Percentiles rank a stretch among this genome's conserved stretches.
Conservation (phyloP, 2,113 vertebrate species). For the Phrynocephalus versicolor region DNA sequence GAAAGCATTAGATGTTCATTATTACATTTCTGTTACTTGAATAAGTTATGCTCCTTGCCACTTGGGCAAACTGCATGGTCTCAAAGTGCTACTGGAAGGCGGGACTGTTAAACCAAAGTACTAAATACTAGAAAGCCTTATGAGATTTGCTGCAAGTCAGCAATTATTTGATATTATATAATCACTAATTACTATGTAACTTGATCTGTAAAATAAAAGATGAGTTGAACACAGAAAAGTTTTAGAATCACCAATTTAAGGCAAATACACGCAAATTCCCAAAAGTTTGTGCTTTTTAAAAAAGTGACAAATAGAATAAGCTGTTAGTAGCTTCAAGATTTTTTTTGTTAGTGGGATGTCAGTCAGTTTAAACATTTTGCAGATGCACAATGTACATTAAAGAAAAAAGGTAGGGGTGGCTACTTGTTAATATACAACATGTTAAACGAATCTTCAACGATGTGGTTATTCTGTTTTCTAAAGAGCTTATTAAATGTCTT, state of each 20-base stretch:
- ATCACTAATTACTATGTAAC: not conserved
- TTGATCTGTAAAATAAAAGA: not conserved
- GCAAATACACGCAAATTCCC: not conserved
- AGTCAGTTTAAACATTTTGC: not conserved
- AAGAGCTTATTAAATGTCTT: conserved; percentile 62
- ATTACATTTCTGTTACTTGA: not conserved
- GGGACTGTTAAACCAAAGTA: too few relatives aligned
- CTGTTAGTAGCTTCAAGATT: not conserved
- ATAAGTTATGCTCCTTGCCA: not conserved
- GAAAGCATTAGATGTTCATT: too few relatives aligned
- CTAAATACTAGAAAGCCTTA: too few relatives aligned
- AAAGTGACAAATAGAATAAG: not conserved
- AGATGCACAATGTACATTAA: not conserved
- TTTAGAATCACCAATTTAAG: not conserved
- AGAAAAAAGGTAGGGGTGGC: not conserved
- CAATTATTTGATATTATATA: too few relatives aligned
- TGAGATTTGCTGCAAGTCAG: too few relatives aligned
- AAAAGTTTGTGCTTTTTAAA: not conserved
- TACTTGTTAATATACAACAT: conserved; percentile 50
- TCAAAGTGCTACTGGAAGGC: too few relatives aligned
- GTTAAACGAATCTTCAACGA: conserved; percentile 43
- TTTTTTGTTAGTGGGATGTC: not conserved
- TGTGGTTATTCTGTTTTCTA: conserved; percentile 59
- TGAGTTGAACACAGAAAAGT: not conserved
- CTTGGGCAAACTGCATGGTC: too few relatives aligned